A percentile compares a stretch with the other conserved stretches of the same genome.
Conservation (phyloP, 2,797 vertebrate genomes). For the Pipistrellus nathusii region DNA sequence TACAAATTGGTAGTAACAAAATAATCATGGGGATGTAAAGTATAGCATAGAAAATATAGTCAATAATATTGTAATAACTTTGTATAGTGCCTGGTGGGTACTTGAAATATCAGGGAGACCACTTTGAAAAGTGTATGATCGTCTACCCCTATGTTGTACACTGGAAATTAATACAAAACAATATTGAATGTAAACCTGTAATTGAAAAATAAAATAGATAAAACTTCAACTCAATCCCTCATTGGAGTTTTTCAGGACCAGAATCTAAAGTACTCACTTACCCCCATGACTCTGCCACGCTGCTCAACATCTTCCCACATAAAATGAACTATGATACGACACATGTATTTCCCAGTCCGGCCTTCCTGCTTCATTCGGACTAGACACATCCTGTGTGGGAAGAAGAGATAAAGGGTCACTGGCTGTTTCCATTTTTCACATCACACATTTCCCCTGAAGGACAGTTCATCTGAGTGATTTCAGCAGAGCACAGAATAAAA, state of each 20-base stretch:
- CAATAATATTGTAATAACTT: background rate
- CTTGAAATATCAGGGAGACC: background rate
- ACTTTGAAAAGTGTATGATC: background rate
- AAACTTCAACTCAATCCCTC: background rate
- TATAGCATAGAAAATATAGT: background rate
- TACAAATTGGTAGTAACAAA: background rate
- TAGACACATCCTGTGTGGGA: slow-evolving; percentile 94
- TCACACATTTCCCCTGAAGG: slow-evolving; percentile 20
- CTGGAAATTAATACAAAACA: background rate
- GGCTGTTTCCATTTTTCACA: slow-evolving; percentile 22
- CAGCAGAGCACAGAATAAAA: slow-evolving; percentile 9
- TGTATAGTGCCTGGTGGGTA: no score
- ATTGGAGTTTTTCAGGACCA: background rate
- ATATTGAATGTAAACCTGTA: background rate
- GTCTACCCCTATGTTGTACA: background rate
- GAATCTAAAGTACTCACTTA: slow-evolving; percentile 86
- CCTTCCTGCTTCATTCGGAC: slow-evolving; percentile 98
- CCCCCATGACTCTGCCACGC: slow-evolving; percentile 98
- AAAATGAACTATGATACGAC: slow-evolving; percentile 96
- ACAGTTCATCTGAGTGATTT: slow-evolving; percentile 29
- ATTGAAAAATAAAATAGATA: background rate
- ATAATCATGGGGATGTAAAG: background rate
- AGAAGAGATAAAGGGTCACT: slow-evolving; percentile 45
- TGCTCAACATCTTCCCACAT: slow-evolving; percentile 99
- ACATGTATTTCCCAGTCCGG: slow-evolving; percentile 97